Conservation (phyloP, 2,888 invertebrate genomes). For the Acanthoscelides obtectus region DNA sequence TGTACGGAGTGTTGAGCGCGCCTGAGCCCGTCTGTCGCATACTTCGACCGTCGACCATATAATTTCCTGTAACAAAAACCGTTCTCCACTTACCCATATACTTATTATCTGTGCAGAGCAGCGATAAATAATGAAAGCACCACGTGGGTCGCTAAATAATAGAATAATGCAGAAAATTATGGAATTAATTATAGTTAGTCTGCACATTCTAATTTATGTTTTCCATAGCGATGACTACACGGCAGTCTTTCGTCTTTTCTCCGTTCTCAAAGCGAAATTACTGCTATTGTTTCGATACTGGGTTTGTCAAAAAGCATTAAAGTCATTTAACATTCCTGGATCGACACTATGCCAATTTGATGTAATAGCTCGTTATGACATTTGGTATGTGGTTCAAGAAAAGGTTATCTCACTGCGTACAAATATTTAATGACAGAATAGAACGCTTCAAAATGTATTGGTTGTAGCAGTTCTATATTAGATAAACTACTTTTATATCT, state of each 20-base stretch:
- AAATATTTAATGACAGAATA: background rate
- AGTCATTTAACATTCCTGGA: background rate
- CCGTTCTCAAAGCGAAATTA: background rate
- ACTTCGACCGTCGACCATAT: background rate
- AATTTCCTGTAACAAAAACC: background rate
- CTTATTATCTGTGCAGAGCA: constrained; percentile 6
- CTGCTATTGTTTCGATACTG: background rate
- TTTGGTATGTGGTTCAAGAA: background rate
- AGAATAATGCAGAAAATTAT: constrained; percentile 18
- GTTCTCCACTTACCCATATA: background rate
- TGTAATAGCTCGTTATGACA: background rate
- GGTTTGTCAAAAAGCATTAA: background rate
- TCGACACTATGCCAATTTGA: background rate
- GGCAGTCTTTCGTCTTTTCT: background rate
- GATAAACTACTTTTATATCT: background rate
- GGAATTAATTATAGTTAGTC: constrained; percentile 17
- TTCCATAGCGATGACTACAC: background rate
- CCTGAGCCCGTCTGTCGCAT: background rate
- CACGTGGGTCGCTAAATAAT: constrained; percentile 17
- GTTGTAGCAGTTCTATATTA: background rate
- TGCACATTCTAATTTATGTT: constrained; percentile 17
- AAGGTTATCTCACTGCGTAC: background rate
- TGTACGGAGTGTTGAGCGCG: background rate
- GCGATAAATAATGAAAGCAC: constrained; percentile 8
- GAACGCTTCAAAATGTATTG: background rate